phyloP scores from a whole-genome alignment of 2,888 invertebrate species.

The Machimus rusticus region DNA sequence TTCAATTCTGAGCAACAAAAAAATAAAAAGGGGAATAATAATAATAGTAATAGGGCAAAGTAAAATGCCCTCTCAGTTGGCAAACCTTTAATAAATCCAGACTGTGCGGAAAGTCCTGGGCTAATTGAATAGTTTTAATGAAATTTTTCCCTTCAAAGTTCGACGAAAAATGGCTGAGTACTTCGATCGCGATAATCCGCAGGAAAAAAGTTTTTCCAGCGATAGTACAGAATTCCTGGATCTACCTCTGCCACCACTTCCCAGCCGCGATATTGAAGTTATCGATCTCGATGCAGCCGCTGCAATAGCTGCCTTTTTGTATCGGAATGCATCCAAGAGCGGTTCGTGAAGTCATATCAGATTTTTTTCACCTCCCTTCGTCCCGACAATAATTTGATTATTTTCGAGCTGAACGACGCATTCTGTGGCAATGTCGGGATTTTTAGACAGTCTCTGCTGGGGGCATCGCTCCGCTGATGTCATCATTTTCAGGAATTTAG shows the following conservation, averaged over 20 bases:
- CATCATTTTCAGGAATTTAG: neutral
- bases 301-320: neutral
- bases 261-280: neutral
- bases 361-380: neutral
- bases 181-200: neutral
- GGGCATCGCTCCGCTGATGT: neutral
- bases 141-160: neutral
- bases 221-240: conserved; percentile 48
- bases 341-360: conserved; percentile 3
- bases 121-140: neutral
- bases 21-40: neutral
- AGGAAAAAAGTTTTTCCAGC: conserved; percentile 48
- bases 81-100: neutral
- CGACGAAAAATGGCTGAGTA: conserved; percentile 6
- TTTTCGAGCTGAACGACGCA: neutral
- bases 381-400: neutral
- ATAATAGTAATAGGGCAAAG: neutral
- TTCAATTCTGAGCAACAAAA: neutral
- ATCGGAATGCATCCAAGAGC: conserved; percentile 4
- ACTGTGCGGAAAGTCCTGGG: neutral
- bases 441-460: neutral
- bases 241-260: conserved; percentile 35
- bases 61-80: neutral
- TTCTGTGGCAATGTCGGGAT: neutral
- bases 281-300: neutral